Percentiles rank a stretch among this genome's conserved stretches.
Conservation (phyloP, 2,797 vertebrate species). For the Momotus momota region DNA sequence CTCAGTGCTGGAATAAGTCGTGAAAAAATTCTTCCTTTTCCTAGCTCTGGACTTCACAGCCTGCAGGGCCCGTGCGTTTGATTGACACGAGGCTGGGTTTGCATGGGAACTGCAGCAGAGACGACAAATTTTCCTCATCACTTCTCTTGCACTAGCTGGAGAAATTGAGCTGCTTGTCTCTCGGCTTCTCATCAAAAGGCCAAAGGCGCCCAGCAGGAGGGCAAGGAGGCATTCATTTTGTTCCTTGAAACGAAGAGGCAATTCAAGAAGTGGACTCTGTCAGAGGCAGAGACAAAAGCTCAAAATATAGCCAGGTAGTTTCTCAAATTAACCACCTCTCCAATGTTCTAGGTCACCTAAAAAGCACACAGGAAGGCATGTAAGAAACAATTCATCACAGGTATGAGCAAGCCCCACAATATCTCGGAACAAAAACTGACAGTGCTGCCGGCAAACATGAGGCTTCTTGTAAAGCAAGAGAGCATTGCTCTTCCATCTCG, state of each 20-base stretch:
- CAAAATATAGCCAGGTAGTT: neutral
- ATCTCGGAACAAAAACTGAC: neutral
- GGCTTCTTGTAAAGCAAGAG: neutral
- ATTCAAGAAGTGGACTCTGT: neutral
- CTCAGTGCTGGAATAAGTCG: neutral
- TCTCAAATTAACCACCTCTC: conserved; percentile 19
- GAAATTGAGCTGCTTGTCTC: neutral
- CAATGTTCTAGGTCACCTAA: neutral
- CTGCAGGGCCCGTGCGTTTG: neutral
- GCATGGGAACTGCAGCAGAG: neutral
- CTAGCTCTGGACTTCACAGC: neutral
- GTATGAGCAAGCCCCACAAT: conserved; percentile 20
- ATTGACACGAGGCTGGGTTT: neutral
- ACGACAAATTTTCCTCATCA: neutral
- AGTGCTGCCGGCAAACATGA: neutral
- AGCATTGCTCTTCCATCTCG: neutral
- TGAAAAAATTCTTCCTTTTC: neutral
- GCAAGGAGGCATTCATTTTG: neutral
- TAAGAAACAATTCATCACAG: neutral
- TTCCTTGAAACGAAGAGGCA: neutral
- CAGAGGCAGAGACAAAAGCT: neutral
- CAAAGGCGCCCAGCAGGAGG: neutral
- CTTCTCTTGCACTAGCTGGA: neutral
- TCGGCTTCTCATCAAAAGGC: conserved; percentile 7
- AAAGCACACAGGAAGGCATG: neutral